Evolutionary conservation across 2,888 invertebrate species (phyloP), one percentile per base, ranked within the genome.

Genomic region (Perdita meconis): DNA sequence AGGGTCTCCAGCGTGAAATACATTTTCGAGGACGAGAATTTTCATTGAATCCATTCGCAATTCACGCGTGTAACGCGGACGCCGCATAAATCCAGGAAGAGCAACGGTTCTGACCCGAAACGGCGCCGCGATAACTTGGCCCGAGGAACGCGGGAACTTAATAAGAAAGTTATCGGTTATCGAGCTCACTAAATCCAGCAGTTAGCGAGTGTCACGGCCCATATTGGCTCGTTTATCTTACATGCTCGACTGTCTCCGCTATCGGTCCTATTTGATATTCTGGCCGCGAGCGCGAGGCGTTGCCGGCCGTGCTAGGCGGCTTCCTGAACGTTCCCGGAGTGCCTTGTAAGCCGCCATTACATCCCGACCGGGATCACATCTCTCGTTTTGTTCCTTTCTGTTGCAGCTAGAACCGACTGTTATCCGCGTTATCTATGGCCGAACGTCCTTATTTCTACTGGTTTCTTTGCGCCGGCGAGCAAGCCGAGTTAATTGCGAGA

Each of bases 151-250:
- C 67, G 38, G 65, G 50, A 83, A 86, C 83, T 87, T 87, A 88
- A 88, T 90, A 89, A 87, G 87, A 89, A 88, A 86, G 88, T 87
- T 89, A 89, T 88, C 87, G 87, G 89, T 88, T 88, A 89, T 88
- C 85, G 87, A 81, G 82, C 72, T 84, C 83, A 82, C 85, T 88
- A 89, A 90, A 89, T 90, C 87, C 87, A 81, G 81, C 86, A 88
- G 88, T 89, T 88, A 86, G 88, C 85, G 87, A 86, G 85, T 85
- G 87, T 87, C 86, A 84, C 73, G 85, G 81, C 77, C 78, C 90
- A 89, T 89, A 89, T 90, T 89, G 88, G 86, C 86, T 87, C 90
- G 89, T 90, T 89, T 88, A 89, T 90, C 90, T 90, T 88, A 84
- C 87, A 87, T 84, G 82, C 80, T 79, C 86, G 82, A 78, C 84